Conservation (phyloP, 2,113 vertebrate genomes). For the Miniopterus natalensis region DNA sequence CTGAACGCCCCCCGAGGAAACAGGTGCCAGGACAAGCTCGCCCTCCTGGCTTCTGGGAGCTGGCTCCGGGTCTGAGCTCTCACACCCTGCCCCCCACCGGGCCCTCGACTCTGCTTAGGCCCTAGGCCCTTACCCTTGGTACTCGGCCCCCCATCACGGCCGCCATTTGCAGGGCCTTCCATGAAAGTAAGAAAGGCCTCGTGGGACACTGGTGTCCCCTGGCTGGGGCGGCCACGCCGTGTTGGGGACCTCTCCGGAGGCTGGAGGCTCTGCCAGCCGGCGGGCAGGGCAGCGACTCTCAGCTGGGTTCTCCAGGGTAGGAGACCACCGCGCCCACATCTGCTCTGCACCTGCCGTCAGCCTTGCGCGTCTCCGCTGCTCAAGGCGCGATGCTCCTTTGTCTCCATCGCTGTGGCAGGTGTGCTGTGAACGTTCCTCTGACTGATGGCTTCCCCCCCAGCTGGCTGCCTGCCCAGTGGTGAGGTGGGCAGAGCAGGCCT, state of each 20-base stretch:
- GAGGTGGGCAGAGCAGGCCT: too few species aligned
- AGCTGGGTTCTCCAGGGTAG: not conserved
- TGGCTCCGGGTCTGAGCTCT: too few species aligned
- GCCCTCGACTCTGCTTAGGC: not conserved
- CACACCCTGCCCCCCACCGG: not conserved
- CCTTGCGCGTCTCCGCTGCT: rapidly evolving
- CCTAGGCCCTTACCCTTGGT: not conserved
- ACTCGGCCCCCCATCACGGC: too few species aligned
- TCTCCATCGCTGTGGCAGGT: not conserved
- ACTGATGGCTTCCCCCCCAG: not conserved
- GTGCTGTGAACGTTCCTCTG: not conserved
- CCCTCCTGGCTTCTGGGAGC: not conserved
- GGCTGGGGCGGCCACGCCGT: not conserved
- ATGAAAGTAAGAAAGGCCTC: not conserved
- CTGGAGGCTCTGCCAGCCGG: not conserved
- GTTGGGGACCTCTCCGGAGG: too few species aligned
- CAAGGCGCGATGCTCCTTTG: rapidly evolving
- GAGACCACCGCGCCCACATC: rapidly evolving
- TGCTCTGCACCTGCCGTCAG: not conserved
- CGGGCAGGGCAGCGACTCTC: not conserved
- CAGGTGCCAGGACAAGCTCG: rapidly evolving
- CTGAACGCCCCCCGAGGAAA: not conserved
- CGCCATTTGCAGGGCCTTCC: not conserved
- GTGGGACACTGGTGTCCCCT: not conserved
- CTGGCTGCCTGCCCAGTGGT: not conserved